Conservation (phyloP, 2,888 invertebrate genomes). For the Aethes cnicana region DNA sequence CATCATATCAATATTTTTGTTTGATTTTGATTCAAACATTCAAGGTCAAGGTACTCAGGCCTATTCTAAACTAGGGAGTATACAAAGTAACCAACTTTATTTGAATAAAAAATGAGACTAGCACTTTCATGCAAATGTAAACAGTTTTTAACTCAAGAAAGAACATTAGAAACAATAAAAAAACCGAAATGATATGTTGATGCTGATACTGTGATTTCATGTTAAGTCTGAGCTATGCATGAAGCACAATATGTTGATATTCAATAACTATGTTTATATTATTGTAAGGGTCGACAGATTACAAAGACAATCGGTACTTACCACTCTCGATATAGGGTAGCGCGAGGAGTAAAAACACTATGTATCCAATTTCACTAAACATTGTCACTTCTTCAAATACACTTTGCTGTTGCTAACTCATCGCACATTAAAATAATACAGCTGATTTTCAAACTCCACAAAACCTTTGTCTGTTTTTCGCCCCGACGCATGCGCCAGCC, state of each 20-base stretch:
- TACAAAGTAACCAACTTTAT: no score
- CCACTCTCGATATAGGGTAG: slow-evolving; percentile 88
- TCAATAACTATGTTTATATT: slow-evolving; percentile 29
- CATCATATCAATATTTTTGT: no score
- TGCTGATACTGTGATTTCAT: no score
- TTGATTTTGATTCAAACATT: no score
- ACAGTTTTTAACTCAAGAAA: no score
- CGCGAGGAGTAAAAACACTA: slow-evolving; percentile 85
- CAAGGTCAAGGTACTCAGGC: no score
- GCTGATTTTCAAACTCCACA: slow-evolving; percentile 83
- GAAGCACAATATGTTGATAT: slow-evolving; percentile 1
- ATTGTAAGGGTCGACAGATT: slow-evolving; percentile 16
- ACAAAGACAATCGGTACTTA: slow-evolving; percentile 65
- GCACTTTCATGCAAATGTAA: no score
- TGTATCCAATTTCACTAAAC: slow-evolving; percentile 85
- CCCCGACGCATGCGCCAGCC: slow-evolving; percentile 82
- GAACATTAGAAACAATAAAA: no score
- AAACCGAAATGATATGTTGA: no score
- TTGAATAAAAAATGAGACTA: no score
- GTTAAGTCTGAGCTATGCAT: no score
- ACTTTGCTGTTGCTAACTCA: slow-evolving; percentile 79
- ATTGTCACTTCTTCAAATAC: slow-evolving; percentile 79
- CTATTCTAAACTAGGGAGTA: no score
- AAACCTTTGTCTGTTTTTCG: slow-evolving; percentile 84
- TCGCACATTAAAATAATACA: slow-evolving; percentile 75